Percentiles rank a stretch among this genome's conserved stretches.
Evolutionary conservation across 2,797 vertebrate species (phyloP).

Genomic region (Cyclopterus lumpus): DNA sequence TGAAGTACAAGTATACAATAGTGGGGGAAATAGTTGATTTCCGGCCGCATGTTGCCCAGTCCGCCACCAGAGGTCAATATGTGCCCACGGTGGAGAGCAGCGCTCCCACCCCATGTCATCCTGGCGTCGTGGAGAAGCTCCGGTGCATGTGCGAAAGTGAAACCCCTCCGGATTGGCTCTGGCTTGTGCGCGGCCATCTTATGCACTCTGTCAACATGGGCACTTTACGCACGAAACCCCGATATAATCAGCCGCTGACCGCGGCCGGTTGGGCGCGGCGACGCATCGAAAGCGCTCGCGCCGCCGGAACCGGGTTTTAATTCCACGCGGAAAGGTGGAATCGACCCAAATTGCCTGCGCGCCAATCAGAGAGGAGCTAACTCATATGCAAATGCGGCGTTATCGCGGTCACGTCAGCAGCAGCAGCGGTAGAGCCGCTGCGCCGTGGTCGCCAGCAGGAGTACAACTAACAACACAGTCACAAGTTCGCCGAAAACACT

Average conservation of each 20-base stretch:
- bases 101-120: conserved; percentile 52
- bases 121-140: conserved; percentile 58
- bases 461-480: conserved; percentile 78
- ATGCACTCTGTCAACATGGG: conserved; percentile 72
- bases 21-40: neutral
- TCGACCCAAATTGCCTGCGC: conserved; percentile 26
- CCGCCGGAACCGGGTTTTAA: neutral
- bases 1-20: accelerated
- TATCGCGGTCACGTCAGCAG: conserved; percentile 85
- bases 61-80: conserved; percentile 73
- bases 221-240: conserved; percentile 29
- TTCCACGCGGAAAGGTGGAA: neutral
- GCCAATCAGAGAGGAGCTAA: conserved; percentile 81
- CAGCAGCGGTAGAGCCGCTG: conserved; percentile 80
- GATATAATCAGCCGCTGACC: conserved; percentile 22
- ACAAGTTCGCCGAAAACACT: conserved; percentile 79
- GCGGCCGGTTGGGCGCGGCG: neutral
- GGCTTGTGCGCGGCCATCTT: conserved; percentile 84
- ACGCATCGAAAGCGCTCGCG: neutral
- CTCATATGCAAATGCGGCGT: conserved; percentile 83
- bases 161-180: conserved; percentile 82
- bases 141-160: conserved; percentile 77
- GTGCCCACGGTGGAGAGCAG: conserved; percentile 22
- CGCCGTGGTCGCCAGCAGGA: conserved; percentile 84
- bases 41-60: neutral